These are phyloP conservation scores for Pseudococcus jackbeardsleyi DNA, from an alignment of 2,888 invertebrate genomes.

Conservation along the genomic window DNA sequence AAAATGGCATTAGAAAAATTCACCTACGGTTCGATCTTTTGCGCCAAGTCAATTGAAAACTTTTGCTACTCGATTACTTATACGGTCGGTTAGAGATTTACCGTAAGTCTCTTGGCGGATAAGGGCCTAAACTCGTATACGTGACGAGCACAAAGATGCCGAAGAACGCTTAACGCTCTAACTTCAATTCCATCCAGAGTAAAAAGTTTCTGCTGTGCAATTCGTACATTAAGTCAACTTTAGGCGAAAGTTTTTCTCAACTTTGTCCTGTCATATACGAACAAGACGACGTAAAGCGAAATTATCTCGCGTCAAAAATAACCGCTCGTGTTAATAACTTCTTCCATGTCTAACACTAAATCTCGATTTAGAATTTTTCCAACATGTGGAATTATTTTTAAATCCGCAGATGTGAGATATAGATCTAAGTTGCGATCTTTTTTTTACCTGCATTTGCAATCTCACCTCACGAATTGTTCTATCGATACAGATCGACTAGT, in stretches of 20 bases:
- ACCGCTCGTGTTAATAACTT: background rate
- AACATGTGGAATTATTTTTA: too few species aligned
- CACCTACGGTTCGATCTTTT: slow-evolving; percentile 22
- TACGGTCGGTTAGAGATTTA: slow-evolving; percentile 54
- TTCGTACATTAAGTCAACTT: slow-evolving; percentile 29
- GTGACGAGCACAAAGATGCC: slow-evolving; percentile 41
- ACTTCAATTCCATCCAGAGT: background rate
- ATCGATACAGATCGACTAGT: background rate
- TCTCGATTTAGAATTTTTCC: background rate
- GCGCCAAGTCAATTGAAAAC: slow-evolving; percentile 52
- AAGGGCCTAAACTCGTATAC: slow-evolving; percentile 35
- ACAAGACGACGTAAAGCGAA: slow-evolving; percentile 15
- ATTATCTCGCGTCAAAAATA: slow-evolving; percentile 9
- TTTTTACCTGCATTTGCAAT: background rate
- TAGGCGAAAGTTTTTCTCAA: slow-evolving; percentile 23
- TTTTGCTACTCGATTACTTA: slow-evolving; percentile 45
- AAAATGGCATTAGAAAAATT: slow-evolving; percentile 30
- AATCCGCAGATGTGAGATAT: background rate
- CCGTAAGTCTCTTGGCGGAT: slow-evolving; percentile 34
- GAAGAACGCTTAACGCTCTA: background rate
- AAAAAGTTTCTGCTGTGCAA: slow-evolving; percentile 15
- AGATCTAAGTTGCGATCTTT: background rate
- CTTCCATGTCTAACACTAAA: background rate
- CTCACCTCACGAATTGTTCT: slow-evolving; percentile 20
- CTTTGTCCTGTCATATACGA: slow-evolving; percentile 23